These are phyloP conservation scores for Polyommatus iphigenia DNA, from an alignment of 2,888 invertebrate genomes.

Conservation along the genomic window DNA sequence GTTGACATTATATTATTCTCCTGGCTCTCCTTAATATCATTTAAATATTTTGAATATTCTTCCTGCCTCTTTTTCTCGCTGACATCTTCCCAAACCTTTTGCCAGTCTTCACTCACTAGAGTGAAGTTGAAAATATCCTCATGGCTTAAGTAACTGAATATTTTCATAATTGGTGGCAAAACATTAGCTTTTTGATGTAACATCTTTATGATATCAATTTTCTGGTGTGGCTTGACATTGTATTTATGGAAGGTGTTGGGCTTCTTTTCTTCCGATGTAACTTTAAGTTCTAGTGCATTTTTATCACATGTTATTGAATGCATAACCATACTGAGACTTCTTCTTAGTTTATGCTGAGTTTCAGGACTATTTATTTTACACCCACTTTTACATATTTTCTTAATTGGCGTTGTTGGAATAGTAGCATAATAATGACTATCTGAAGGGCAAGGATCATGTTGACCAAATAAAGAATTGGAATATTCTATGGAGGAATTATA, in stretches of 20 bases:
- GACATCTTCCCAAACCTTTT: slow-evolving; percentile 57
- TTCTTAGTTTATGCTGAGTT: slow-evolving; percentile 53
- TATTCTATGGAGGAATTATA: slow-evolving; percentile 38
- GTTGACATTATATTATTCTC: slow-evolving; percentile 59
- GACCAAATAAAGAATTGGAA: slow-evolving; percentile 32
- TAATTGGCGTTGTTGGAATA: slow-evolving; percentile 70
- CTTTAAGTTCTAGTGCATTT: slow-evolving; percentile 51
- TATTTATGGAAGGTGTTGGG: slow-evolving; percentile 33
- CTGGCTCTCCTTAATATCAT: slow-evolving; percentile 61
- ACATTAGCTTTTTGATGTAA: slow-evolving; percentile 53
- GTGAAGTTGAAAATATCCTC: slow-evolving; percentile 68
- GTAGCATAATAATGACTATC: slow-evolving; percentile 41
- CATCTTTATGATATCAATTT: slow-evolving; percentile 66
- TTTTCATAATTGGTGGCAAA: slow-evolving; percentile 60
- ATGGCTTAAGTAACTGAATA: slow-evolving; percentile 61
- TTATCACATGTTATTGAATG: slow-evolving; percentile 66
- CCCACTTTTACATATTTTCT: slow-evolving; percentile 56
- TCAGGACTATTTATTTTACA: slow-evolving; percentile 59
- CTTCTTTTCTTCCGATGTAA: slow-evolving; percentile 4
- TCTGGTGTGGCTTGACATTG: slow-evolving; percentile 62
- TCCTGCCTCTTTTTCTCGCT: slow-evolving; percentile 56
- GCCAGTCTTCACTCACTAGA: slow-evolving; percentile 65
- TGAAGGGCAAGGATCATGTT: slow-evolving; percentile 31
- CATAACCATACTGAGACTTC: slow-evolving; percentile 62
- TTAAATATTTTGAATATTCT: slow-evolving; percentile 53